These are phyloP conservation scores for Watsonalla binaria DNA, from an alignment of 2,888 invertebrate genomes.

Conservation along the genomic window DNA sequence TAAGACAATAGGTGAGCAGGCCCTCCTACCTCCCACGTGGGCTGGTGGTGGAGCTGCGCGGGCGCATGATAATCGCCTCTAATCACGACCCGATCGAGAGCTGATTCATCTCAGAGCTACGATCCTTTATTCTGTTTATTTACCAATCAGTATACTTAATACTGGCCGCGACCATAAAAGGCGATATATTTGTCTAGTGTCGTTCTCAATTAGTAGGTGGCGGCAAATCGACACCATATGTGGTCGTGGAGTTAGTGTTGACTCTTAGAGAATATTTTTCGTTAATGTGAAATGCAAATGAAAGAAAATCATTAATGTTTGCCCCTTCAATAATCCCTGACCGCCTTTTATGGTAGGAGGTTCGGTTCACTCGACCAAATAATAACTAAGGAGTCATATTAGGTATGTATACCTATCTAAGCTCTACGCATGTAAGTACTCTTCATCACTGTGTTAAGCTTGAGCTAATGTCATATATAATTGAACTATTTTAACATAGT, in stretches of 20 bases:
- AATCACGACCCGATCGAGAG: conserved; percentile 71
- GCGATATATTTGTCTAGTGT: conserved; percentile 73
- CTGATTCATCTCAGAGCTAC: conserved; percentile 68
- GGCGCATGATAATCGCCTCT: conserved; percentile 72
- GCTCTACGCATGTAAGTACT: conserved; percentile 4
- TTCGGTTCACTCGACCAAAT: conserved; percentile 21
- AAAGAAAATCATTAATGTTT: conserved; percentile 72
- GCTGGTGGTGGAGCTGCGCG: conserved; percentile 42
- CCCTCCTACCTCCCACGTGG: conserved; percentile 73
- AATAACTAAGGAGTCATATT: no score
- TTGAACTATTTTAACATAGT: no score
- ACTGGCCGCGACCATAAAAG: conserved; percentile 67
- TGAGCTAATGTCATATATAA: no score
- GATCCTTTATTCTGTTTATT: conserved; percentile 69
- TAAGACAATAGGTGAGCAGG: conserved; percentile 66
- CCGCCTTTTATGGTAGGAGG: conserved; percentile 47
- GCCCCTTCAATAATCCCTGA: conserved; percentile 46
- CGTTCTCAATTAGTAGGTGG: conserved; percentile 70
- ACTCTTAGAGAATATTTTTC: conserved; percentile 61
- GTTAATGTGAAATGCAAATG: conserved; percentile 67
- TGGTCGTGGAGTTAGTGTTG: conserved; percentile 62
- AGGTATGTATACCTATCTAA: no score
- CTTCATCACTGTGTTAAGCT: no score
- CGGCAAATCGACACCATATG: conserved; percentile 70
- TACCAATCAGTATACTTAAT: conserved; percentile 71